A percentile compares a stretch with the other conserved stretches of the same genome.
Evolutionary conservation across 1,140 invertebrate species (phyloP).

Genomic region (Anastrepha obliqua): DNA sequence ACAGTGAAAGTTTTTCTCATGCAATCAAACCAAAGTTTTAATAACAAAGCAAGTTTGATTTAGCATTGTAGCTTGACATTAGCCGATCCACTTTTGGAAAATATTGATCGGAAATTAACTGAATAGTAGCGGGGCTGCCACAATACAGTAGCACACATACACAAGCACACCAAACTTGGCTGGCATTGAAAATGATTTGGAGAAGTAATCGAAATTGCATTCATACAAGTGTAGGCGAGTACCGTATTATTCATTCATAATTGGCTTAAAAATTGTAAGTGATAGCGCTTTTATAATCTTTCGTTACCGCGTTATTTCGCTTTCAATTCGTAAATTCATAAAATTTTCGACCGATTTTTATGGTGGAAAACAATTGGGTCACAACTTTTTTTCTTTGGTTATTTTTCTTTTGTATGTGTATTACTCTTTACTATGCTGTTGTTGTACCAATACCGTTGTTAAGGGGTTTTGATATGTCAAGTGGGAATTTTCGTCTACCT

Average conservation of each 20-base stretch:
- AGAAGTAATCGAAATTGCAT: conserved; percentile 13
- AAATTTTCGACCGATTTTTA: neutral
- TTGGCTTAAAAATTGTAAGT: conserved; percentile 39
- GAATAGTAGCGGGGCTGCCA: neutral
- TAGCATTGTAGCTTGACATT: conserved; percentile 41
- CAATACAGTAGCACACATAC: neutral
- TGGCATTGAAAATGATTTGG: neutral
- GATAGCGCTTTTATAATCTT: conserved; percentile 29
- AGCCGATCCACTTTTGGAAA: neutral
- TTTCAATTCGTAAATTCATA: conserved; percentile 9
- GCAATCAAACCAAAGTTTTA: neutral
- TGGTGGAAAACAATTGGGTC: conserved; percentile 32
- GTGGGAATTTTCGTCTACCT: neutral
- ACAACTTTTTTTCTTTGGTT: neutral
- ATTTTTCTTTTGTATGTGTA: neutral
- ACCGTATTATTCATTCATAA: neutral
- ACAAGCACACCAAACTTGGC: neutral
- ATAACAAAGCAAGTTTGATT: conserved; percentile 19
- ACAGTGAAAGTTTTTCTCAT: conserved; percentile 28
- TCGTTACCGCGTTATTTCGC: neutral
- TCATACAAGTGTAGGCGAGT: neutral
- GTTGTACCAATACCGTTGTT: neutral
- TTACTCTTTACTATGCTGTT: neutral
- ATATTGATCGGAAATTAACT: conserved; percentile 31
- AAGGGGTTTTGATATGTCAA: neutral